Base-by-base conservation (phyloP, 2,888 invertebrate genomes). In the Leptopterna dolabrata region DNA sequence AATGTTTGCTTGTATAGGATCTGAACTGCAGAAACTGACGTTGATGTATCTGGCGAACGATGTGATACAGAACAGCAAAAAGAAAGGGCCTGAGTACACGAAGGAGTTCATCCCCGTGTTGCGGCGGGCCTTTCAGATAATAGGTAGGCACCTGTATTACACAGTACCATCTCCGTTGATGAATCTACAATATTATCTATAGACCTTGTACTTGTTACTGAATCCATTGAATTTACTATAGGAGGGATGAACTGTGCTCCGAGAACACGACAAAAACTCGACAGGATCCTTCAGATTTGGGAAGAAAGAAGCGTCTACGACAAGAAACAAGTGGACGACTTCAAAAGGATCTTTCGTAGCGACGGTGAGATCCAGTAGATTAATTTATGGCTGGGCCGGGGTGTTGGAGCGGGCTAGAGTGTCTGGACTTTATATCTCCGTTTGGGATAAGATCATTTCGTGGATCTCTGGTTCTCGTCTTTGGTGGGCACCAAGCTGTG, bases 41-140 rank as follows among this genome's bases (percentile, higher is more conserved):
- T 97, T 98, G 91, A 96, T 99, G 95, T 99, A 99, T 92, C 93
- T 99, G 90, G 99, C 99, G 45, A 99, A 99, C 93, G 99, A 99
- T 93, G 98, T 99, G 43, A 98, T 99, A 90, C 99, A 99, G 92
- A 99, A 99, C 91, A 97, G 98, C 91, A 97, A 97, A 92, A 99
- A 98, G 92, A 99, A 99, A 92, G 98, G 98, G 0, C 98, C 98
- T 0, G 98, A 99, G 92, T 99, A 96, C 92, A 96, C 96, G 0
- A 95, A 95, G 91, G 97, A 97, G 91, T 99, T 97, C 92, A 96
- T 95, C 9, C 93, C 94, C 87, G 95, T 96, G 13, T 92, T 99
- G 81, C 94, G 94, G 84, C 96, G 96, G 91, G 96, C 97, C 0
- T 97, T 98, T 91, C 95, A 96, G 89, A 95, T 97, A 90, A 96